Evolutionary conservation across 2,113 vertebrate species (phyloP).

Genomic region (Engystomops pustulosus): DNA sequence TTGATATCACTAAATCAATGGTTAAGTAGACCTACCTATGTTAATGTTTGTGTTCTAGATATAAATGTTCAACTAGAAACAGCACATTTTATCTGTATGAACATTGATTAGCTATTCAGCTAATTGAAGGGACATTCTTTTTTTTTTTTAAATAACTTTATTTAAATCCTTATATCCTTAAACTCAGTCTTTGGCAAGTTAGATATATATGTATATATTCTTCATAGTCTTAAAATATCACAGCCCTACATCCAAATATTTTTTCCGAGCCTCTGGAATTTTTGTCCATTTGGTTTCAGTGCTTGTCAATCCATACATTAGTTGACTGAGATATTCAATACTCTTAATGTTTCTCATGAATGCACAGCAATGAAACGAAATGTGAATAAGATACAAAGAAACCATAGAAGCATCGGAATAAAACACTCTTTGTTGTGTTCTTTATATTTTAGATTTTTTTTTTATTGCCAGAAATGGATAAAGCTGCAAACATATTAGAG

Average conservation of each 20-base stretch:
- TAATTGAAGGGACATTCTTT: no score
- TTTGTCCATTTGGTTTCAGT: conserved; percentile 33
- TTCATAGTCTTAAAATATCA: not conserved
- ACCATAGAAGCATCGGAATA: conserved; percentile 37
- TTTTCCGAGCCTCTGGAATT: conserved; percentile 17
- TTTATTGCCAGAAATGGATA: not conserved
- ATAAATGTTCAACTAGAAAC: no score
- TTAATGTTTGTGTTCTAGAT: no score
- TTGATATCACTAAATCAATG: no score
- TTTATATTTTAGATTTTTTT: not conserved
- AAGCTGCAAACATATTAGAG: not conserved
- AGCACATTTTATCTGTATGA: no score
- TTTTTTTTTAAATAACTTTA: no score
- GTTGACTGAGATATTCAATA: conserved; percentile 34
- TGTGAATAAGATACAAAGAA: conserved; percentile 38
- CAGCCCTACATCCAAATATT: not conserved
- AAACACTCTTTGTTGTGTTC: conserved; percentile 38
- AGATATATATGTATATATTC: no score
- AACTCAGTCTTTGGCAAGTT: no score
- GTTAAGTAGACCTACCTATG: no score
- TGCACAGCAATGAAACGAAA: conserved; percentile 39
- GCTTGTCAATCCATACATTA: conserved; percentile 48
- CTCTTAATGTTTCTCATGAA: conserved; percentile 45
- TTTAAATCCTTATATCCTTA: no score
- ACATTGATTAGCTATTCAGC: no score